A percentile compares a stretch with the other conserved stretches of the same genome.
These are phyloP conservation scores for Dicyrtomina minuta DNA, from an alignment of 2,888 invertebrate species.

Conservation along the genomic window DNA sequence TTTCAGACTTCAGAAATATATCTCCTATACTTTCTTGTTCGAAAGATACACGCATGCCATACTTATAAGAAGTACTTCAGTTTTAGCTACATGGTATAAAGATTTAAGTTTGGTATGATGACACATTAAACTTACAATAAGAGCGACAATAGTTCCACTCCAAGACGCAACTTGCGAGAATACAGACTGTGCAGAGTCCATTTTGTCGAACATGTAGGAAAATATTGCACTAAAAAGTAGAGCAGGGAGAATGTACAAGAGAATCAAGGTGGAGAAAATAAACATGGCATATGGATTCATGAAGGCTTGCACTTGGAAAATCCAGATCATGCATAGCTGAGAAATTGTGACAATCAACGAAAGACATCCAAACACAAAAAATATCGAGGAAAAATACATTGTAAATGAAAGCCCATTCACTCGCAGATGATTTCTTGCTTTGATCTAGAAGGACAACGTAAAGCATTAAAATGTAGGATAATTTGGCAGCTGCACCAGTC, in stretches of 20 bases:
- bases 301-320: constrained; percentile 71
- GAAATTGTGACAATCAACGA: constrained; percentile 69
- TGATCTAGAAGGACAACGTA: constrained; percentile 64
- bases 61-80: no score
- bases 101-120: no score
- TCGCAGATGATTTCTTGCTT: constrained; percentile 77
- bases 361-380: constrained; percentile 69
- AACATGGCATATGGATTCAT: constrained; percentile 69
- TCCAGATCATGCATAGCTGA: constrained; percentile 66
- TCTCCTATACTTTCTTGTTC: no score
- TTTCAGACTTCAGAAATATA: no score
- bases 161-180: constrained; percentile 75
- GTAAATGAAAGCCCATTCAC: constrained; percentile 76
- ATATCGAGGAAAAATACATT: constrained; percentile 74
- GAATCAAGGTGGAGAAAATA: constrained; percentile 66
- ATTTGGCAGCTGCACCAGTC: neutral
- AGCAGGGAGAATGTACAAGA: constrained; percentile 73
- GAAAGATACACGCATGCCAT: no score
- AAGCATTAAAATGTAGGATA: neutral
- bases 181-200: constrained; percentile 78
- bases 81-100: no score
- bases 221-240: constrained; percentile 74
- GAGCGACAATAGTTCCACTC: constrained; percentile 60
- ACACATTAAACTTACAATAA: constrained; percentile 45
- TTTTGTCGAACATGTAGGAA: constrained; percentile 78